These are phyloP conservation scores for Diorhabda sublineata DNA, from an alignment of 1,140 invertebrate species.

Conservation along the genomic window DNA sequence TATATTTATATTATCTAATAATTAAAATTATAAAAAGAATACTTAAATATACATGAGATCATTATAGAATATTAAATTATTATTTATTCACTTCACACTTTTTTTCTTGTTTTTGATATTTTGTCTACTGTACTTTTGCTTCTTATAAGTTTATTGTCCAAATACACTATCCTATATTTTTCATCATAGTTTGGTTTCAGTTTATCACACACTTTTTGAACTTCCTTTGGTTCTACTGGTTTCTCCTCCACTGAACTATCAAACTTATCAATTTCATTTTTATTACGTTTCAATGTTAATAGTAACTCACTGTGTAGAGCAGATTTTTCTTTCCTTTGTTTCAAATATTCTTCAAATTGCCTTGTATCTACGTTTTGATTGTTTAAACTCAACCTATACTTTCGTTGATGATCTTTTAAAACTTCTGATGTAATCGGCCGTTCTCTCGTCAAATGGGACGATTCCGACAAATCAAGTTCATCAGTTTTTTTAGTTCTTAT, in stretches of 20 bases:
- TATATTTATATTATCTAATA: too few species aligned
- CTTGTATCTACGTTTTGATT: neutral
- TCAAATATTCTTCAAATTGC: neutral
- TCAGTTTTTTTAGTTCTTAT: slow-evolving; percentile 9
- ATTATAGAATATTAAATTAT: neutral
- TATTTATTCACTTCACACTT: neutral
- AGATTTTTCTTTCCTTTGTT: neutral
- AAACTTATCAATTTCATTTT: too few species aligned
- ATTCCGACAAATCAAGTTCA: slow-evolving; percentile 20
- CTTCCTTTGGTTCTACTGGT: too few species aligned
- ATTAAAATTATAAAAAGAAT: too few species aligned
- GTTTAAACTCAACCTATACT: neutral
- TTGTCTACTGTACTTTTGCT: slow-evolving; percentile 15
- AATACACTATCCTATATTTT: neutral
- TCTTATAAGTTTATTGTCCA: neutral
- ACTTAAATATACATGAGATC: neutral
- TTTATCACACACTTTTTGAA: neutral
- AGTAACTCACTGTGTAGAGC: neutral
- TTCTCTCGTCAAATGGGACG: slow-evolving; percentile 20
- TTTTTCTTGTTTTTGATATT: neutral
- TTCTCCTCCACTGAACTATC: too few species aligned
- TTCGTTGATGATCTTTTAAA: neutral
- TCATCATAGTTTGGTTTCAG: neutral
- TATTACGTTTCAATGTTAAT: too few species aligned
- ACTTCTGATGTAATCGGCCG: slow-evolving; percentile 6